Conservation (phyloP, 2,113 vertebrate genomes). For the Recurvirostra avosetta region DNA sequence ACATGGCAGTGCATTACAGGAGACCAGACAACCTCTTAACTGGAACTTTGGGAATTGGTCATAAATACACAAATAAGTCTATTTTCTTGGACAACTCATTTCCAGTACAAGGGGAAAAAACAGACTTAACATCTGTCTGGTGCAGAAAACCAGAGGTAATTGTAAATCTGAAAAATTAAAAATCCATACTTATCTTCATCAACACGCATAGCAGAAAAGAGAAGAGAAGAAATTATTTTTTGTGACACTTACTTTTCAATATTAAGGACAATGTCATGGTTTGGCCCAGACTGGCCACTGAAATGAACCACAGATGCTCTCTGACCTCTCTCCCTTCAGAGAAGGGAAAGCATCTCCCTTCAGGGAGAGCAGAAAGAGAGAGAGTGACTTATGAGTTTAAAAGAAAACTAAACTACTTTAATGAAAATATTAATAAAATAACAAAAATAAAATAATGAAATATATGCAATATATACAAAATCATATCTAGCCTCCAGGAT, state of each 20-base stretch:
- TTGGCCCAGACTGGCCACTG: too few species aligned
- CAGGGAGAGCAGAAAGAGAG: too few species aligned
- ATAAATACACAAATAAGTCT: not conserved
- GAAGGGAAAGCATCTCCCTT: too few species aligned
- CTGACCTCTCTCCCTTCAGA: too few species aligned
- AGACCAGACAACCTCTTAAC: not conserved
- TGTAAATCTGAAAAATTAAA: not conserved
- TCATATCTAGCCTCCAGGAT: too few species aligned
- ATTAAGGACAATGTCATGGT: not conserved
- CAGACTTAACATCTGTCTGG: not conserved
- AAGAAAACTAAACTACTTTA: too few species aligned
- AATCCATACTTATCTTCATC: not conserved
- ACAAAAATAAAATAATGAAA: too few species aligned
- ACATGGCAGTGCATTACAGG: not conserved
- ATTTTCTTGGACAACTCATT: not conserved
- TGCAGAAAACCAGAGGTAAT: not conserved
- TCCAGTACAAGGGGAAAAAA: not conserved
- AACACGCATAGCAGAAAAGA: not conserved
- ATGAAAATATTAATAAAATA: too few species aligned
- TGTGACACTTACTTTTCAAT: not conserved
- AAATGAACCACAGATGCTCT: too few species aligned
- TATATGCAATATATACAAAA: too few species aligned
- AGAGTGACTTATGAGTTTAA: too few species aligned
- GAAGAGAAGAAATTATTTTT: not conserved
- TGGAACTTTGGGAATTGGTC: not conserved